Base-by-base conservation (phyloP, 2,888 invertebrate genomes). In the Ormyrus thymus region DNA sequence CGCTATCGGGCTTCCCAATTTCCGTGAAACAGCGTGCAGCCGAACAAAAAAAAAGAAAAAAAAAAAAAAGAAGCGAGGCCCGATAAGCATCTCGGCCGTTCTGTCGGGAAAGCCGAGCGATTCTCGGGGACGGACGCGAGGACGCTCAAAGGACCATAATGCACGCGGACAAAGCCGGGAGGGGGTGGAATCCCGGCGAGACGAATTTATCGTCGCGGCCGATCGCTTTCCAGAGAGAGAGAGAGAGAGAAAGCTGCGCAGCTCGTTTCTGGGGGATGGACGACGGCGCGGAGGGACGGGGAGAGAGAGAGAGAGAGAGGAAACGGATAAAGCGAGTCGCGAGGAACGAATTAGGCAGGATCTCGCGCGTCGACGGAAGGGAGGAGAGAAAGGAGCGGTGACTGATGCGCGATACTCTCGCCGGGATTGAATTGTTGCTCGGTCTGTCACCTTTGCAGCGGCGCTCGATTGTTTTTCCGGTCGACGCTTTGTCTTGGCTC, bases 121-220 rank as follows among this genome's bases (percentile, higher is more conserved):
- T 61, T 48, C 62, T 70, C 59, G 50, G 50, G 29, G 29, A 29
- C 29, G 29, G 29, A 29, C 29, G 4, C 51, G 15, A 6, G 50
- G 5, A 29, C 58, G 70, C 50, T 59, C 70, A 58, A 58, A 58
- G 69, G 55, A 43, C 46, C n/a, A 64, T 64, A 64, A 64, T 46
- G 64, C 64, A 46, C 61, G 6, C 10, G 29, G 29, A 29, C 29
- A 29, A 29, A 29, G 59, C 59, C 43, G 59, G 58, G 29, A 10
- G 9, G 29, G 55, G 3, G 66, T 11, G 66, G 50, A 70, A 59
- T 70, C 15, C 53, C 48, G 78, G 61, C 68, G 78, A 79, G 78
- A 79, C 74, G 74, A 74, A 70, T 79, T 79, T 79, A 79, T 79
- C 78, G 74, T 70, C 64, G 10, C 9, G 58, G 65, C 13, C 59